Conservation (phyloP, 2,113 vertebrate species). For the Accipiter virgatus region DNA sequence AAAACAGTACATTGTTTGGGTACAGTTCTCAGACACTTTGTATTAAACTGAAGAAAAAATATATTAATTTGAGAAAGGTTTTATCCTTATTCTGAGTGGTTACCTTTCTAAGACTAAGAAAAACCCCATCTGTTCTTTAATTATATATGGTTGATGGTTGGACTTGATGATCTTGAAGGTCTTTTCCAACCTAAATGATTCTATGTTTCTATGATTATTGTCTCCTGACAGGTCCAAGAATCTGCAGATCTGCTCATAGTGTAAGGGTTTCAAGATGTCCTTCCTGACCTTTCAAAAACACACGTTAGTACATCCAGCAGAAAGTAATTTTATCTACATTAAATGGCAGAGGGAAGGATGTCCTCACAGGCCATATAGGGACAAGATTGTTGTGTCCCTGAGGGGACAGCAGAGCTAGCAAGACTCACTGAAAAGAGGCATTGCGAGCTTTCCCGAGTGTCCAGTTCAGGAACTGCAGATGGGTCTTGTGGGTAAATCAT, state of each 20-base stretch:
- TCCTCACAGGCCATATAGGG: background rate
- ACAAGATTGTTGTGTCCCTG: background rate
- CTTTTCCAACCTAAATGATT: no score
- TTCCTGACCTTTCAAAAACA: background rate
- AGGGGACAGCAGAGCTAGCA: background rate
- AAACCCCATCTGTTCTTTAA: background rate
- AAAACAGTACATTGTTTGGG: background rate
- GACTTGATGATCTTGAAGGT: no score
- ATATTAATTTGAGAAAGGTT: background rate
- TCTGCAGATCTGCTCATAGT: background rate
- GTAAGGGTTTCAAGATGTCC: background rate
- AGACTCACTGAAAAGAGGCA: background rate
- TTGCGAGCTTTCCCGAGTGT: background rate
- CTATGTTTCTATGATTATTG: background rate
- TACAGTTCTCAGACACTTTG: background rate
- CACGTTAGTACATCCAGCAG: accelerated
- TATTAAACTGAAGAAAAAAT: background rate
- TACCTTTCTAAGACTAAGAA: background rate
- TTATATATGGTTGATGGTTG: background rate
- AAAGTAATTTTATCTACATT: background rate
- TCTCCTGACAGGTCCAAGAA: background rate
- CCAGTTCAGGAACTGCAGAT: background rate
- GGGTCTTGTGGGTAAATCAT: background rate
- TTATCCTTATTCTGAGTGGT: background rate
- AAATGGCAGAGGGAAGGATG: background rate